Base-by-base conservation (phyloP, 1,140 invertebrate genomes). In the Homalodisca vitripennis region DNA sequence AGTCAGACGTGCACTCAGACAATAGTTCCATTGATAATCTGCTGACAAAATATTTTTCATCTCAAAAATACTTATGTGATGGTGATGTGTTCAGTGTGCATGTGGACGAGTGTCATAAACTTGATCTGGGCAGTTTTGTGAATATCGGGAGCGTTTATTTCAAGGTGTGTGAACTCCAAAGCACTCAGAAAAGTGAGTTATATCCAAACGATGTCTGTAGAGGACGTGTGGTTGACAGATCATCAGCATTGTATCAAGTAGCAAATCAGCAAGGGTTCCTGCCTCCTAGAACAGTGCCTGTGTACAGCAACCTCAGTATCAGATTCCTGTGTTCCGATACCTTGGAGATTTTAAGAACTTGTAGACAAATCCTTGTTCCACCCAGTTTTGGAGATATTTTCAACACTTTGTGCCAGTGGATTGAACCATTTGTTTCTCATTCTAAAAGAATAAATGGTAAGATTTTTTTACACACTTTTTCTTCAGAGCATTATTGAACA, bases 21-120 rank as follows among this genome's bases (percentile, higher is more conserved):
- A 29, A 60, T 60, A 6, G 24, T 27, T 26, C 29, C 13, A 26
- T 60, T 60, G 55, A 60, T n/a, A 60, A 27, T 6, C 3, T 67
- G 13, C 46, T 70, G 17, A 29, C 24, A 26, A 70, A 64, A 6
- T 70, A 65, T 51, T 70, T 70, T 41, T 14, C 22, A 53, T 17
- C 22, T 70, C 41, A 63, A 48, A 70, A 51, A 55, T 70, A 70
- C 29, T 51, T 53, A 26, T 66, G 34, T 64, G 24, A 51, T 17
- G 48, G 48, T 67, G 69, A 70, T 66, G 24, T 67, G 24, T 41
- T 70, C 20, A 32, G 63, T 20, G 64, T 70, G 27, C 2, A 67
- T 31, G 27, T 65, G 17, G 41, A 32, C 17, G 67, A 67, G 41
- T 53, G 62, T 32, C 22, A 30, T 31, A 26, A 46, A 66, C 48